phyloP scores from a whole-genome alignment of 1,140 invertebrate species.

The Portunus trituberculatus region DNA sequence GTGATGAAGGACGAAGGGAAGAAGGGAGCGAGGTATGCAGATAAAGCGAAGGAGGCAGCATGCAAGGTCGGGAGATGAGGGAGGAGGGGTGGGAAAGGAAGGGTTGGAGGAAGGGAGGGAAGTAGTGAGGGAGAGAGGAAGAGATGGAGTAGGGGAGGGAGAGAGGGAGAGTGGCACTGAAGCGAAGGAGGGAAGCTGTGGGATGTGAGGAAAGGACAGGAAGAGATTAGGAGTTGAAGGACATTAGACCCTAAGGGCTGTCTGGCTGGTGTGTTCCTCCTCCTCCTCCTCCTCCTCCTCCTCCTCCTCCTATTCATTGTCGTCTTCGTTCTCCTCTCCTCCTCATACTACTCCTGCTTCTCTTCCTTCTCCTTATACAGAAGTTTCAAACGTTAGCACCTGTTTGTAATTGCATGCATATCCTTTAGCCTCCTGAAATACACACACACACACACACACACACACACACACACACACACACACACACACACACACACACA shows the following conservation, averaged over 20 bases:
- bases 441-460: too few species aligned
- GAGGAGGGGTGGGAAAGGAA: neutral
- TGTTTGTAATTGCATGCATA: too few species aligned
- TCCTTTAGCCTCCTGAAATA: too few species aligned
- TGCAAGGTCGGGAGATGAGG: neutral
- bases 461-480: too few species aligned
- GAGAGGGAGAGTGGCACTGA: neutral
- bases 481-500: too few species aligned
- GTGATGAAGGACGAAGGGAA: neutral
- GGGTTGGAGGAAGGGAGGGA: neutral
- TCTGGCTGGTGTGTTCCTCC: neutral
- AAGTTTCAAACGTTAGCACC: too few species aligned
- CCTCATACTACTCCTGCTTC: too few species aligned
- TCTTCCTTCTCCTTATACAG: too few species aligned
- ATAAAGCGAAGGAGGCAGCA: neutral
- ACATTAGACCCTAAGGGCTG: neutral
- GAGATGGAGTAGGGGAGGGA: neutral
- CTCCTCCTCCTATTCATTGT: neutral
- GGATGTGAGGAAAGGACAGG: slow-evolving; percentile 17
- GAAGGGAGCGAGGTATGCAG: neutral
- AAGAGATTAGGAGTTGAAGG: neutral
- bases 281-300: neutral
- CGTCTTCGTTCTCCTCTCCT: too few species aligned
- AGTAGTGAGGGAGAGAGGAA: neutral
- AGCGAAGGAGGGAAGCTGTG: neutral